Percentiles rank a stretch among this genome's conserved stretches.
phyloP scores from a whole-genome alignment of 1,140 invertebrate genomes.

The Aphelenchoides fujianensis region DNA sequence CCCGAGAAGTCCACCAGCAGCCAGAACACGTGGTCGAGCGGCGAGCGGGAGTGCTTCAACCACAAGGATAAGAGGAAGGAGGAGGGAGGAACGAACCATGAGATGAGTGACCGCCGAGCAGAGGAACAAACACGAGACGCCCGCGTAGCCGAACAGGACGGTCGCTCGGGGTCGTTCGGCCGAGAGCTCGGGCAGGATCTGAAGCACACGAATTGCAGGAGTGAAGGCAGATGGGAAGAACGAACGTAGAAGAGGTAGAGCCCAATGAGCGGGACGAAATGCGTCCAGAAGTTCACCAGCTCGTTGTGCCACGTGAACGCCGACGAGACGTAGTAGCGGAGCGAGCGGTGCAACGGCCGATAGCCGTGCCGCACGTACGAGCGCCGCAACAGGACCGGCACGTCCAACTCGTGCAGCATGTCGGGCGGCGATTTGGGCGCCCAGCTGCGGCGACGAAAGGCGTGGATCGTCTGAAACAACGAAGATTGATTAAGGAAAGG shows the following conservation, averaged over 20 bases:
- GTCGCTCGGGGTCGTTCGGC: constrained; percentile 29
- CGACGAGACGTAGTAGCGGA: constrained; percentile 35
- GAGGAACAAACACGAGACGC: constrained; percentile 36
- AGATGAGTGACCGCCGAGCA: constrained; percentile 48
- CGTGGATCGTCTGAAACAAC: neutral
- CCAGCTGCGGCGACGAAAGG: neutral
- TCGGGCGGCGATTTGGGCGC: neutral
- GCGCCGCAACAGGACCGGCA: constrained; percentile 31
- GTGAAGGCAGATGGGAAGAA: constrained; percentile 46
- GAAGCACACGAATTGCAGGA: constrained; percentile 34
- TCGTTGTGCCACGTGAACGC: constrained; percentile 45
- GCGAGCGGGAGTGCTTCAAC: constrained; percentile 23
- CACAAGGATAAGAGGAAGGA: constrained; percentile 9
- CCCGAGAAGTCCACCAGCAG: constrained; percentile 48
- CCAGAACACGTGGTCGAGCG: constrained; percentile 52
- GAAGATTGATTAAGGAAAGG: too few species aligned
- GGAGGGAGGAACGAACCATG: constrained; percentile 18
- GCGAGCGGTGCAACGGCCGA: constrained; percentile 40
- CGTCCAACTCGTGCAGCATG: constrained; percentile 1
- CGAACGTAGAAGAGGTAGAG: constrained; percentile 40
- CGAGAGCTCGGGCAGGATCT: constrained; percentile 38
- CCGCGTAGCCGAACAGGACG: constrained; percentile 38
- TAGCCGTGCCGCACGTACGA: constrained; percentile 38
- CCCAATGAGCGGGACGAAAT: constrained; percentile 42
- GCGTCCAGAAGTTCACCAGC: constrained; percentile 53